Base-by-base conservation (phyloP, 2,113 vertebrate species). In the Ochotona curzoniae region DNA sequence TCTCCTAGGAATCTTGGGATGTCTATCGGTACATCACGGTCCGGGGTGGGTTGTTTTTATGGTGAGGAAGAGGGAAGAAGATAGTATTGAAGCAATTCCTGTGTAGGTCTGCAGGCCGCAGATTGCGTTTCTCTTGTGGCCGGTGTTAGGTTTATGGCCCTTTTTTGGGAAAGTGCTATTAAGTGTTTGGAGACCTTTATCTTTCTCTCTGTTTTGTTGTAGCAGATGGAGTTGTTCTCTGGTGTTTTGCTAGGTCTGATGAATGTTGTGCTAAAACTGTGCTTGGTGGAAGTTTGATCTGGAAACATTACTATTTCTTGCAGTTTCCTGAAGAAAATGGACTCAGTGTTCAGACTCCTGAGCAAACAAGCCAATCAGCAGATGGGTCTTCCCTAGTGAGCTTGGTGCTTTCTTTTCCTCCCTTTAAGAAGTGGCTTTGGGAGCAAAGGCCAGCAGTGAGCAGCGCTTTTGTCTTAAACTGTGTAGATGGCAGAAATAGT, bases 261-360 rank as follows among this genome's bases (percentile, higher is more conserved):
- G 93, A 97, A 96, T 67, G n/a, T 54, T 2, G 18, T 85, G 95
- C 91, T 93, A 89, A 96, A 96, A 93, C 67, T 3, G 1, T 91
- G 93, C 83, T 96, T 89, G 90, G 90, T 97, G 86, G 97, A 98
- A 97, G 96, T 95, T 97, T 63, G 66, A 96, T 98, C 30, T 96
- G 93, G 93, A 96, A 97, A 97, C 96, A 96, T 98, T 96, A 93
- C 54, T 63, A 20, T 81, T 97, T 97, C 94, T 97, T 97, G 97
- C 60, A 75, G 61, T 86, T 96, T 96, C 93, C 78, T 97, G 95
- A 95, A 97, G 96, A 98, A 97, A 97, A 96, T 97, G 28, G 87
- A 87, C 76, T 92, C 51, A 78, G 23, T 86, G 81, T 90, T 92
- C 83, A 84, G 14, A 87, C 66, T 32, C 15, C 74, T 82, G 32